Evolutionary conservation across 2,888 invertebrate species (phyloP), one percentile per base, ranked within the genome.

Genomic region (Lycaena phlaeas): DNA sequence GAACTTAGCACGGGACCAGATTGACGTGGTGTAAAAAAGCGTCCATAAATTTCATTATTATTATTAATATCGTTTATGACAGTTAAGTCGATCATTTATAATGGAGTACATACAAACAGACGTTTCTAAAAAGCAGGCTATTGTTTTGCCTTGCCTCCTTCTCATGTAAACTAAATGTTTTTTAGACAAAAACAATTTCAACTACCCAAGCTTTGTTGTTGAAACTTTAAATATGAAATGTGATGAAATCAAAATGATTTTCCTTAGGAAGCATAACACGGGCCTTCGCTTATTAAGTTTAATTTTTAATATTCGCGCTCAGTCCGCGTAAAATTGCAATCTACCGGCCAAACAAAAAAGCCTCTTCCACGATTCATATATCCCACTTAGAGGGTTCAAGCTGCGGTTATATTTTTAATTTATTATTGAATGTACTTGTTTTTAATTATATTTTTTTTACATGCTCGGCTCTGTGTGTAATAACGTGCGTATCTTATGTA

Each of bases 281-380:
- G 45, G 31, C 44, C 61, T 63, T 59, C 64, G 73, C 74, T 78
- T 81, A 81, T 81, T 79, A 81, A 76, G 63, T 78, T 81, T 76
- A 81, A 79, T 81, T 81, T 81, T 81, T 81, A 81, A 81, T 81
- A 81, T 79, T 68, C 77, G 68, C 60, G 77, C 68, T 59, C 81
- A 72, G 46, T 48, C 64, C 65, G 69, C 79, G 81, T 75, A 77
- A 81, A 81, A 81, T 81, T 81, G 74, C 77, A 73, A 72, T 76
- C 65, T 62, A 59, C 66, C 55, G 53, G 50, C 54, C 56, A 65
- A 73, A 68, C 53, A 53, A 54, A 45, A 41, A 38, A 38, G 41
- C 22, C 18, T 28, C 36, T 39, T 41, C 14, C 31, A 38, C 40
- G 40, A 40, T 48, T 47, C 42, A 36, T 48, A 30, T 39, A 40